Base-by-base conservation (phyloP, 37 sponge, comb jelly and placozoan species). In the Hexactinellida sp. region DNA sequence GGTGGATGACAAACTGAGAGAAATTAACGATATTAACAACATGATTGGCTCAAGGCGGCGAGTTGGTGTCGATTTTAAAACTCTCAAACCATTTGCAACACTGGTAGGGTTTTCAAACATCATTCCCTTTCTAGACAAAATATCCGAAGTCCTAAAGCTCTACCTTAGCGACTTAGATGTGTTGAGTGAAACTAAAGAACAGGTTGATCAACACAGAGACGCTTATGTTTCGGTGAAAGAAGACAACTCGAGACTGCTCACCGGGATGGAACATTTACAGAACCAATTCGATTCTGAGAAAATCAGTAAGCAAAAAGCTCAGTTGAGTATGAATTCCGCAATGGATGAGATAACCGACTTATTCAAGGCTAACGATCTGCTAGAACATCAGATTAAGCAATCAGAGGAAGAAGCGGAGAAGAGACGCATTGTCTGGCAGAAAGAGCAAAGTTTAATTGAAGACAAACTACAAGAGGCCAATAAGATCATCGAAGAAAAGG, bases 281-380 rank as follows among this genome's bases (percentile, higher is more conserved):
- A 63, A 63, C 3, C 21, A 63, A 28, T 63, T 63, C 3, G 76
- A 63, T 25, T 3, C 76, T 25, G 76, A 63, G 34, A 63, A 63
- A 28, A n/a, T 63, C 34, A 3, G 5, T 63, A 10, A 63, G 5
- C 76, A 63, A 28, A 63, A 63, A 63, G 30, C 76, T 63, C 76
- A 63, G 13, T 63, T 23, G 3, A 63, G 13, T 28, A 10, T 63
- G 30, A 63, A 63, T 63, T 63, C 76, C 13, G 76, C 76, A 7
- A 32, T 63, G 76, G 76, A 63, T 63, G 28, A 63, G 13, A 63
- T 63, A 63, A 63, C 76, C 3, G 76, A 63, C 76, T n/a, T 63
- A 25, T 63, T 63, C 34, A 63, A 63, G 3, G 76, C 76, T 25
- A 63, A 63, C 34, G 76, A 63, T 63, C 76, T 25, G 3, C 28